A percentile compares a stretch with the other conserved stretches of the same genome.
Evolutionary conservation across 2,113 vertebrate genomes (phyloP).

Genomic region (Cygnus atratus): DNA sequence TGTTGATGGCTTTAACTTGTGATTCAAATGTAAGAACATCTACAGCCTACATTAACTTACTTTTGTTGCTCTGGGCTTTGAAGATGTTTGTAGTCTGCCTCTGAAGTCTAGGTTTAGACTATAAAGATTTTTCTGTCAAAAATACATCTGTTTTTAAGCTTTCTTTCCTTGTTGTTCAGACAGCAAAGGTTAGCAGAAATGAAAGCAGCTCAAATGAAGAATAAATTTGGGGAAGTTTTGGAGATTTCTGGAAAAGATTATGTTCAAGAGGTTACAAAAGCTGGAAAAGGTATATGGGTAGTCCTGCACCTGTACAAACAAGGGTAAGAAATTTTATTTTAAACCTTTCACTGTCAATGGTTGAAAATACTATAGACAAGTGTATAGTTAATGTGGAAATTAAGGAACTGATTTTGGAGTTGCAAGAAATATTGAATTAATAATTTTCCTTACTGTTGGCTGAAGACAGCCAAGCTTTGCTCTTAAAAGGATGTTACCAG

Average conservation of each 20-base stretch:
- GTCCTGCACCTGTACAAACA: conserved; percentile 96
- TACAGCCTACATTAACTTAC: background rate
- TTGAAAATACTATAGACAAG: background rate
- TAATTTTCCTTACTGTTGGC: background rate
- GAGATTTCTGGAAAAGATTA: conserved; percentile 98
- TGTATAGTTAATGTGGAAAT: background rate
- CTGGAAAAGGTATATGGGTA: conserved; percentile 91
- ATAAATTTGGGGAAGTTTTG: conserved; percentile 85
- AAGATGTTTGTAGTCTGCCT: background rate
- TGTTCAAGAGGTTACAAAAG: conserved; percentile 92
- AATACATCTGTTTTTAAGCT: background rate
- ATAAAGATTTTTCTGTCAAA: background rate
- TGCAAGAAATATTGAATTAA: background rate
- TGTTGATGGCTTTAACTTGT: background rate
- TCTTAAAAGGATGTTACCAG: background rate
- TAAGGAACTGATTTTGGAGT: background rate
- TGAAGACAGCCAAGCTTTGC: background rate
- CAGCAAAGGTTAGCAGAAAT: conserved; percentile 92
- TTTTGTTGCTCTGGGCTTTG: background rate
- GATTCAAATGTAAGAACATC: background rate
- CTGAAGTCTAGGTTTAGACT: background rate
- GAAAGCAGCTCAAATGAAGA: conserved; percentile 89
- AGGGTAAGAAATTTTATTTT: conserved; percentile 79
- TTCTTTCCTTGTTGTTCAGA: conserved; percentile 67
- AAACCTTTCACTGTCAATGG: background rate